Evolutionary conservation across 2,797 vertebrate genomes (phyloP), one percentile per base, ranked within the genome.

Genomic region (Agapornis canus): DNA sequence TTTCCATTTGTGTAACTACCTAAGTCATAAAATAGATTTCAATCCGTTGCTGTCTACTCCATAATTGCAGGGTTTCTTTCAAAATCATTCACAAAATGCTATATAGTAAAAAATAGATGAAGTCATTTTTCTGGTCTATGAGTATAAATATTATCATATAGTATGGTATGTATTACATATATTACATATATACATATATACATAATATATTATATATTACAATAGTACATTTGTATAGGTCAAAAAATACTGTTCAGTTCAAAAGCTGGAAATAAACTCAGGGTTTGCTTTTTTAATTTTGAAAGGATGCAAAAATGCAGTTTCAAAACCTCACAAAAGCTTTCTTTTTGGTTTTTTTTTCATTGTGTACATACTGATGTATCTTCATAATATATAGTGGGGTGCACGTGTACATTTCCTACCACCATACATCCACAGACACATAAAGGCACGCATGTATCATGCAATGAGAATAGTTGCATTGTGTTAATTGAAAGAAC

Each of bases 81-180:
- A 93, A 93, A 91, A 95, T 81, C 43, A 96, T 95, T 96, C 91
- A 96, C n/a, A 94, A 95, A 95, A 91, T 29, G 6, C 14, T 87
- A 66, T 31, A 52, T 29, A 26, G 12, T 61, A 35, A 90, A 83
- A 96, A 94, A 78, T n/a, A 89, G 16, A 57, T 32, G 12, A 47
- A 86, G 29, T 51, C 3, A 45, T 79, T 89, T 92, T 89, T 89
- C 72, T 79, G 10, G 16, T 82, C 25, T 75, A 13, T 37, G 22
- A 57, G 6, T 68, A 81, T 51, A 88, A 75, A 82, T 79, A 84
- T 85, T 87, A 60, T 59, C 6, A 51, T 70, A 22, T 45, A 77
- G 20, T 32, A n/a, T 14, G 21, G 52, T 14, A 56, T 56, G 15
- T 56, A 54, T 54, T 54, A 21, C 31, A 54, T n/a, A n/a, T 54